A percentile compares a stretch with the other conserved stretches of the same genome.
Evolutionary conservation across 2,888 invertebrate species (phyloP).

Genomic region (Xanthorhoe spadicearia): DNA sequence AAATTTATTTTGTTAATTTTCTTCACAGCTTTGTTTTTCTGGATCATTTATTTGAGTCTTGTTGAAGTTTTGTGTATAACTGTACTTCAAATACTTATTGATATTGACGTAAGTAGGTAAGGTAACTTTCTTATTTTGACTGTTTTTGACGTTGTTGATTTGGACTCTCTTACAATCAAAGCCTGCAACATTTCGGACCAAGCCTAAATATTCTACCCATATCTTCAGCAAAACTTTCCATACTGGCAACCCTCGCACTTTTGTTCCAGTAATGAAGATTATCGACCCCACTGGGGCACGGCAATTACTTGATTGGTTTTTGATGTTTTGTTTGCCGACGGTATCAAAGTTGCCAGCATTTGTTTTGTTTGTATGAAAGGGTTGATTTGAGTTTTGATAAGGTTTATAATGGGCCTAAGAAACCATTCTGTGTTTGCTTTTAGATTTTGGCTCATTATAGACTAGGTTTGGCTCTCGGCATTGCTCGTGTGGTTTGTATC

Average conservation of each 20-base stretch:
- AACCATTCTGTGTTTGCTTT: not conserved
- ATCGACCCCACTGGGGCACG: slow-evolving; percentile 58
- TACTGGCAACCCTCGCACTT: slow-evolving; percentile 41
- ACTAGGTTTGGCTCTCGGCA: not conserved
- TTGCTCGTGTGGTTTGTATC: not conserved
- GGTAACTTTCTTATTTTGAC: too few relatives aligned
- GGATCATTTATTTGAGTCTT: not conserved
- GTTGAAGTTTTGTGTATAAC: not conserved
- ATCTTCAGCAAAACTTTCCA: slow-evolving; percentile 41
- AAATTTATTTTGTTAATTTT: slow-evolving; percentile 28
- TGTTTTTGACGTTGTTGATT: too few relatives aligned
- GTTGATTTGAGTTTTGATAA: slow-evolving; percentile 38
- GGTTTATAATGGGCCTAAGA: slow-evolving; percentile 24
- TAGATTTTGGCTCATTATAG: not conserved
- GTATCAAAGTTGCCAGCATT: slow-evolving; percentile 35
- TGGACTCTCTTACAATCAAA: not conserved
- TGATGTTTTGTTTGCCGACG: slow-evolving; percentile 67
- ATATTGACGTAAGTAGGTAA: too few relatives aligned
- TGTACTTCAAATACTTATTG: not conserved
- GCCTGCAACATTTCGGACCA: not conserved
- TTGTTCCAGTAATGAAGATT: slow-evolving; percentile 65
- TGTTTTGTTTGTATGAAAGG: slow-evolving; percentile 28
- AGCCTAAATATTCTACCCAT: slow-evolving; percentile 21
- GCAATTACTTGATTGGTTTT: slow-evolving; percentile 82
- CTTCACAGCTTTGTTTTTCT: not conserved